Percentiles rank a stretch among this genome's conserved stretches.
phyloP scores from a whole-genome alignment of 2,888 invertebrate genomes.

The Halictus quadricinctus region DNA sequence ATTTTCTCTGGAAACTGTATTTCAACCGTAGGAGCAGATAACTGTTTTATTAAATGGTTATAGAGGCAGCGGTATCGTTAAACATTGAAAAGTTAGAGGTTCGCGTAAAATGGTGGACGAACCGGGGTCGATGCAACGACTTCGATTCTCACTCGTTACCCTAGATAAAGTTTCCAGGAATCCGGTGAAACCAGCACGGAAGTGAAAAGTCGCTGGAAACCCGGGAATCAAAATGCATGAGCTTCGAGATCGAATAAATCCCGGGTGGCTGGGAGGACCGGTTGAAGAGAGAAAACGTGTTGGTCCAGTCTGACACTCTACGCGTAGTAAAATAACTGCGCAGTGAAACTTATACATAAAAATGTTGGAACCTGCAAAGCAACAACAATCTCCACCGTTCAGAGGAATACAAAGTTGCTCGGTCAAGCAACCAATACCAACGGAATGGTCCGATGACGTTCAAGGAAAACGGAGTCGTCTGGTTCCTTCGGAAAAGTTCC shows the following conservation, averaged over 20 bases:
- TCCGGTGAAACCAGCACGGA: slow-evolving; percentile 36
- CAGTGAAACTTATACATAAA: background rate
- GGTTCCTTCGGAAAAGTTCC: no score
- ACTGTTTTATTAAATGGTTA: background rate
- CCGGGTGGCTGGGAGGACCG: background rate
- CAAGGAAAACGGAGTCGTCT: no score
- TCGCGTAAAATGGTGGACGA: background rate
- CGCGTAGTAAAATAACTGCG: background rate
- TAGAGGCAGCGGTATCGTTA: background rate
- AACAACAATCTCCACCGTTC: no score
- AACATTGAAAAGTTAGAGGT: background rate
- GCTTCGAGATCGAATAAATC: slow-evolving; percentile 19
- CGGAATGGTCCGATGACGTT: no score
- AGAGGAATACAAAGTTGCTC: no score
- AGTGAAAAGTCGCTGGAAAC: slow-evolving; percentile 35
- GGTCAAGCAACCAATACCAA: no score
- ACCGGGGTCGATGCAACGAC: background rate
- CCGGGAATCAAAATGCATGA: slow-evolving; percentile 20
- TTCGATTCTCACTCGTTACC: slow-evolving; percentile 33
- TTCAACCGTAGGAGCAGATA: background rate
- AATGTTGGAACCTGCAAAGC: no score
- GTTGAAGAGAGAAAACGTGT: slow-evolving; percentile 17
- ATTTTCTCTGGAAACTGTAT: background rate
- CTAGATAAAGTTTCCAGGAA: slow-evolving; percentile 51
- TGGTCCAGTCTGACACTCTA: background rate